These are phyloP conservation scores for Dryococelus australis DNA, from an alignment of 2,888 invertebrate species.

Conservation along the genomic window DNA sequence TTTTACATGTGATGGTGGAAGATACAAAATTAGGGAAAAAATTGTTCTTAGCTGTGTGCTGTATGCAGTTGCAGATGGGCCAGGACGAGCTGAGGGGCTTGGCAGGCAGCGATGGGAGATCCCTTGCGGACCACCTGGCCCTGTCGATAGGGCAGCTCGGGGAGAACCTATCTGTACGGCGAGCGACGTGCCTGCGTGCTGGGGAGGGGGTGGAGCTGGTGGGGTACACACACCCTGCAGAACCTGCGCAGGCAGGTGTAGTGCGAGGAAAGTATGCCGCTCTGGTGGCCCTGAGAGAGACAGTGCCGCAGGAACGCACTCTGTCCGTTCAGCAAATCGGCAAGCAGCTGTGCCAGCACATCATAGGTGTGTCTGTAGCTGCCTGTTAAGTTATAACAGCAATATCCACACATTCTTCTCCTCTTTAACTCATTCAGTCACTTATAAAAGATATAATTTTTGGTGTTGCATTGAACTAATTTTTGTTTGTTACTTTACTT, in stretches of 20 bases:
- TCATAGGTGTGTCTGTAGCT: slow-evolving; percentile 68
- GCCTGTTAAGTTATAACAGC: not conserved
- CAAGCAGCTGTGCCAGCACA: slow-evolving; percentile 87
- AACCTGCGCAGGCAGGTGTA: slow-evolving; percentile 59
- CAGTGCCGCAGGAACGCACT: slow-evolving; percentile 50
- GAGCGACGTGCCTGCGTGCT: slow-evolving; percentile 76
- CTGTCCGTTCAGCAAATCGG: slow-evolving; percentile 61
- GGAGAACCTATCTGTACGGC: slow-evolving; percentile 84
- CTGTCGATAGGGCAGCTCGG: slow-evolving; percentile 87
- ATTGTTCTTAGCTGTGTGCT: not conserved
- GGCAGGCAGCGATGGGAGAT: slow-evolving; percentile 70
- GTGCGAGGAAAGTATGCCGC: slow-evolving; percentile 84
- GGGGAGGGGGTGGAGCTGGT: slow-evolving; percentile 64
- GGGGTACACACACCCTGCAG: slow-evolving; percentile 80
- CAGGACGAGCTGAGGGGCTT: slow-evolving; percentile 72
- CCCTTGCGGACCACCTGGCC: slow-evolving; percentile 81
- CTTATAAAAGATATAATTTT: too few relatives aligned
- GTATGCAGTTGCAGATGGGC: slow-evolving; percentile 66
- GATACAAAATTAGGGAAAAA: too few relatives aligned
- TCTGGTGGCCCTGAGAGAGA: slow-evolving; percentile 73
- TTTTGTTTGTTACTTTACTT: too few relatives aligned
- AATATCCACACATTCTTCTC: not conserved
- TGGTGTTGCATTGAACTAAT: too few relatives aligned
- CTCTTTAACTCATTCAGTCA: too few relatives aligned
- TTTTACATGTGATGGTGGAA: too few relatives aligned